Evolutionary conservation across 2,888 invertebrate genomes (phyloP), one percentile per base, ranked within the genome.

Genomic region (Mythimna pallens): DNA sequence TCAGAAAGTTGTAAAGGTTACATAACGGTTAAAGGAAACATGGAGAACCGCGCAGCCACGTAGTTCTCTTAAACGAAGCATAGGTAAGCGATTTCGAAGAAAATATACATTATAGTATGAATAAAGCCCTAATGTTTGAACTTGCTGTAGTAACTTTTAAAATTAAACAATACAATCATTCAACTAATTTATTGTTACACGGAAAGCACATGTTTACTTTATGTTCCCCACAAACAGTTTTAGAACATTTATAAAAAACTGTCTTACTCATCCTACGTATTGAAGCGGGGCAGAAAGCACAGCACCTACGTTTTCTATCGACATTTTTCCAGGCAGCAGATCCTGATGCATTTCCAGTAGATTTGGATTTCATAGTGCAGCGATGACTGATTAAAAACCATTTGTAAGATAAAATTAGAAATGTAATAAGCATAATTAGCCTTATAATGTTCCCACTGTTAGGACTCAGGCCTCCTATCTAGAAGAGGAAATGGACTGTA

Each of bases 221-320:
- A 43, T 66, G 43, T 66, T 66, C n/a, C 17, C n/a, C 17, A 34
- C 67, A 50, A 50, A 68, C 34, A 22, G 30, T 47, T 59, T 47
- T 58, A 34, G 10, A n/a, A 47, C 43, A 67, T 67, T 47, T 67
- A 34, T 30, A 34, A 17, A n/a, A 63, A 20, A 10, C 40, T 40
- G n/a, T 69, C 50, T 40, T 65, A 30, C n/a, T 43, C 54, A 12
- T 17, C 17, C 5, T 65, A 3, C 10, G 47, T 25, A 55, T 55
- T 30, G 54, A 30, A 8, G 40, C 8, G 1, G n/a, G 54, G 3
- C 40, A 65, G 12, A 54, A 22, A 8, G n/a, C 17, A 4, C n/a
- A 30, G 17, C 30, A 65, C 4, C 14, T 36, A 2, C 8, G 17
- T 70, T 55, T 43, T 52, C 50, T 68, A 22, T 63, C 36, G 1